Percentiles rank a stretch among this genome's conserved stretches.
These are phyloP conservation scores for Nemoura dubitans DNA, from an alignment of 2,888 invertebrate genomes.

Conservation along the genomic window DNA sequence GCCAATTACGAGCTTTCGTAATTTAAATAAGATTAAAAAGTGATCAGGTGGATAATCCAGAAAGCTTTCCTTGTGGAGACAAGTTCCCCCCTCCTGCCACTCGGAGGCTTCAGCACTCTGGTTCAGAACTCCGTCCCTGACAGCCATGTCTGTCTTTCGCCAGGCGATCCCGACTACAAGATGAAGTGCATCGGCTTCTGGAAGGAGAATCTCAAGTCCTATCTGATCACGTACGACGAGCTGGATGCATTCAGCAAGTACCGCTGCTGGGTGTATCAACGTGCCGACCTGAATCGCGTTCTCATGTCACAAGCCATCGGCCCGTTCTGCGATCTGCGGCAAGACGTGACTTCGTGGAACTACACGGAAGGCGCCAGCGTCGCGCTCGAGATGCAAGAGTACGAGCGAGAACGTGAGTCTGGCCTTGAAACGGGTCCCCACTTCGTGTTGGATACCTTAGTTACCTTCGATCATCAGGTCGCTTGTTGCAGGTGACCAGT, in stretches of 20 bases:
- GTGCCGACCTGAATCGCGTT: constrained; percentile 90
- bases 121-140: too few species aligned
- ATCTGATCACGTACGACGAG: constrained; percentile 94
- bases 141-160: constrained; percentile 46
- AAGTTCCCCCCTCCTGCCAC: too few species aligned
- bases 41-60: too few species aligned
- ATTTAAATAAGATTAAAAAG: too few species aligned
- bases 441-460: too few species aligned
- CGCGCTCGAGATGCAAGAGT: constrained; percentile 88
- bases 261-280: constrained; percentile 94
- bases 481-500: too few species aligned
- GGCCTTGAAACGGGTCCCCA: too few species aligned
- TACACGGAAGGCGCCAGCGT: constrained; percentile 94
- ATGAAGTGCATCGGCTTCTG: constrained; percentile 98
- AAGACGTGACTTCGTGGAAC: constrained; percentile 89
- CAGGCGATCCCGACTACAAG: constrained; percentile 91
- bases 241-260: constrained; percentile 95
- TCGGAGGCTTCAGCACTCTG: too few species aligned
- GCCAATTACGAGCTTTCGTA: too few species aligned
- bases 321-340: constrained; percentile 88
- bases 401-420: constrained; percentile 86
- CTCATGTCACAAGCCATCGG: constrained; percentile 88
- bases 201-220: constrained; percentile 97
- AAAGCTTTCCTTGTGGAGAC: too few species aligned
- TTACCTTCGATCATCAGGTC: too few species aligned